Conservation (phyloP, 2,113 vertebrate species). For the Caranx ignobilis region DNA sequence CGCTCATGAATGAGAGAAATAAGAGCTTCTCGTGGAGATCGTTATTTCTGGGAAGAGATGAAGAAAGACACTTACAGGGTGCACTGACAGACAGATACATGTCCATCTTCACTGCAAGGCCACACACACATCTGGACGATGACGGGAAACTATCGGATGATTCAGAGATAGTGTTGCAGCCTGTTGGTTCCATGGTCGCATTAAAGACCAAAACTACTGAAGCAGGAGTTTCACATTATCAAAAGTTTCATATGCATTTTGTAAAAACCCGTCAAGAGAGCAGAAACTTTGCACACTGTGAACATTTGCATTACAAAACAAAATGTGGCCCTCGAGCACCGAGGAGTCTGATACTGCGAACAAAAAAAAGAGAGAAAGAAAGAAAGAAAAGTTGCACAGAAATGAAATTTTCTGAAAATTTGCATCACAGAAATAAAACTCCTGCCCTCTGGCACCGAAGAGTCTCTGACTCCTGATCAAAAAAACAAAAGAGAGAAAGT, state of each 20-base stretch:
- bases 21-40: slow-evolving; percentile 27
- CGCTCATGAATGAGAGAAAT: slow-evolving; percentile 53
- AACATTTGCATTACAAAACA: background rate
- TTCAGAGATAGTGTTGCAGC: too few species aligned
- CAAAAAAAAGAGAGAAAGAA: too few species aligned
- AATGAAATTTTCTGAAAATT: too few species aligned
- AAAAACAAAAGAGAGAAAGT: too few species aligned
- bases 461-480: too few species aligned
- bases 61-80: slow-evolving; percentile 13
- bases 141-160: background rate
- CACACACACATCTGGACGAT: background rate
- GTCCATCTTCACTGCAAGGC: background rate
- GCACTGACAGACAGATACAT: background rate
- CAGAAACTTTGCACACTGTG: background rate
- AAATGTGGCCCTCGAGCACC: too few species aligned
- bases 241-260: background rate
- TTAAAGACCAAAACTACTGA: background rate
- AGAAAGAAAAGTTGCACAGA: too few species aligned
- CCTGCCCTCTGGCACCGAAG: too few species aligned
- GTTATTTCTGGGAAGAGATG: slow-evolving; percentile 20
- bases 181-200: background rate
- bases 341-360: too few species aligned
- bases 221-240: background rate
- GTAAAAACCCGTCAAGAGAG: background rate
- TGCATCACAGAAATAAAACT: too few species aligned